Evolutionary conservation across 2,797 vertebrate species (phyloP), one percentile per base, ranked within the genome.

Genomic region (Stomatorhinus walkeri): DNA sequence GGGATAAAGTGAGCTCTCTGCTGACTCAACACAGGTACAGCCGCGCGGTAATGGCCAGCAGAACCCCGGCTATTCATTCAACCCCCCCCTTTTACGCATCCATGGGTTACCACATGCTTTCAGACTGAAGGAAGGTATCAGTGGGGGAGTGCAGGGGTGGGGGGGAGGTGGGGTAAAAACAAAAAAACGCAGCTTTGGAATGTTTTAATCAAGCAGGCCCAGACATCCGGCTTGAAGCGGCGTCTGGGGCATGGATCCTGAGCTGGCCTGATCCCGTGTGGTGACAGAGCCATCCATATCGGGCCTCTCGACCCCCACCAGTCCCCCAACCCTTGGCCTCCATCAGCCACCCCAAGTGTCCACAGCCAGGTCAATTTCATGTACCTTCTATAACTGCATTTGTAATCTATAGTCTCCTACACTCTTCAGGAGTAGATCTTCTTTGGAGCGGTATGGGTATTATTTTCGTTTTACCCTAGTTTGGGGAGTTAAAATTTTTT

Each of bases 1-100:
- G 95, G 96, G 96, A 97, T 97, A 95, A 96, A 97, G 97, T 94
- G 97, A 96, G 96, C 91, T 94, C 94, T 94, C 95, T 95, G 96
- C 98, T 98, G 97, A 99, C 97, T 96, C 98, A 96, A 96, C 97
- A 97, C 97, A 99, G 97, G 97, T 98, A 97, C 96, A 95, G 96
- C 97, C 95, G 96, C 95, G 94, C 95, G 91, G 95, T 96, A 96
- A 96, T 95, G 96, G 97, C 92, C 94, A 93, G 93, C 92, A 95
- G 90, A 94, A 93, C 95, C 94, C 90, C 52, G 87, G 95, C 96
- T 93, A 92, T 96, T 97, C 92, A 91, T 95, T 93, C 95, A 94
- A 7, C 0, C 54, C 92, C 93, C 92, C 92, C 91, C 90, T 93
- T 94, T 94, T 94, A 94, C 92, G 94, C 94, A 93, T 93, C 92